phyloP scores from a whole-genome alignment of 1,140 invertebrate genomes.

The Pachypeltis micranthus region DNA sequence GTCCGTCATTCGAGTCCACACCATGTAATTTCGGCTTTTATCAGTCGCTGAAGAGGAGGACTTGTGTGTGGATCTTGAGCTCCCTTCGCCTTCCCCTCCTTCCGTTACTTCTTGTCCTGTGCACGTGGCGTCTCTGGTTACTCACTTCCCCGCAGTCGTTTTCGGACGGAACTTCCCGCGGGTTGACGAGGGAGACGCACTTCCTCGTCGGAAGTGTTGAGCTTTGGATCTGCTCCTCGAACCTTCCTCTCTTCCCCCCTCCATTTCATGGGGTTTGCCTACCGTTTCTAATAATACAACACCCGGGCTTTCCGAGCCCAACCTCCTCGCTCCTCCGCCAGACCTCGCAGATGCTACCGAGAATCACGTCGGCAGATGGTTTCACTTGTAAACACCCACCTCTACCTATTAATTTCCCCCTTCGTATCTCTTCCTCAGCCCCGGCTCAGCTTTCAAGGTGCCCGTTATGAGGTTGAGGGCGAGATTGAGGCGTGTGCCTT shows the following conservation, averaged over 20 bases:
- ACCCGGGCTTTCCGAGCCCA: neutral
- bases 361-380: slow-evolving; percentile 7
- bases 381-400: slow-evolving; percentile 9
- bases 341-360: neutral
- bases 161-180: neutral
- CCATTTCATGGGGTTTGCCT: neutral
- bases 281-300: neutral
- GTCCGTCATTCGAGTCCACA: neutral
- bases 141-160: neutral
- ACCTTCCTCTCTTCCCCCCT: neutral
- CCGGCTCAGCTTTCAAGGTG: neutral
- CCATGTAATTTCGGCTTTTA: neutral
- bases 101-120: neutral
- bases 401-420: slow-evolving; percentile 4
- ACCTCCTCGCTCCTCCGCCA: neutral
- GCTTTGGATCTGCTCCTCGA: too few relatives aligned
- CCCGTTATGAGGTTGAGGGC: slow-evolving; percentile 4
- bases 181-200: neutral
- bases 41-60: neutral
- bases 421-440: neutral
- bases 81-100: too few relatives aligned
- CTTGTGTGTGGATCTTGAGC: too few relatives aligned
- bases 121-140: slow-evolving; percentile 7
- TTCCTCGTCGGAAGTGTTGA: neutral
- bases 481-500: slow-evolving; percentile 3